These are phyloP conservation scores for Procavia capensis DNA, from an alignment of 2,113 vertebrate genomes.

Conservation along the genomic window DNA sequence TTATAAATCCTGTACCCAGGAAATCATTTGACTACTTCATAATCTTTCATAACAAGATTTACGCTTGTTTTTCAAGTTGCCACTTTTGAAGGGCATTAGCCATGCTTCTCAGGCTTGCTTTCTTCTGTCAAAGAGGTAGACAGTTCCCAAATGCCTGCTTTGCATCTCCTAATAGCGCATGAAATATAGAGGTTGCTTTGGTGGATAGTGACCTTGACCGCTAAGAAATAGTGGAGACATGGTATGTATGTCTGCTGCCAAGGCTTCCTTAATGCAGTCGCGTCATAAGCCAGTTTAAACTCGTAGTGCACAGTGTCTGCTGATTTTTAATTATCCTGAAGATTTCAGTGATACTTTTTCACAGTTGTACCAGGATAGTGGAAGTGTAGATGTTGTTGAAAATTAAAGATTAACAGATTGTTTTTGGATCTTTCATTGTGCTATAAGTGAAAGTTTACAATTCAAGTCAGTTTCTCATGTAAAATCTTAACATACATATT, in stretches of 20 bases:
- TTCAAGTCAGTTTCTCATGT: no score
- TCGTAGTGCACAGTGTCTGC: not conserved
- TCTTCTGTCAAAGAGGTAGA: not conserved
- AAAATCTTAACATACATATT: no score
- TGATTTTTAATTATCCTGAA: constrained; percentile 15
- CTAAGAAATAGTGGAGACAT: not conserved
- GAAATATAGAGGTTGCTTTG: not conserved
- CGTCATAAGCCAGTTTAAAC: not conserved
- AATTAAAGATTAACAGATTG: not conserved
- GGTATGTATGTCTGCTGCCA: not conserved
- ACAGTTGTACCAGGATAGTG: not conserved
- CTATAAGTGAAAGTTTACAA: no score
- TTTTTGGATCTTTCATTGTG: no score
- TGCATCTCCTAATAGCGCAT: not conserved
- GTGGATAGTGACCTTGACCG: not conserved
- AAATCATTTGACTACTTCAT: constrained; percentile 24
- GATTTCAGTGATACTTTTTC: not conserved
- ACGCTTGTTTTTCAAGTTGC: not conserved
- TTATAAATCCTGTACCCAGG: constrained; percentile 17
- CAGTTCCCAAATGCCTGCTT: not conserved
- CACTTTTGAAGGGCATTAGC: not conserved
- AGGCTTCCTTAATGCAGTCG: not conserved
- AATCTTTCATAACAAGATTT: not conserved
- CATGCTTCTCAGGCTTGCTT: constrained; percentile 25
- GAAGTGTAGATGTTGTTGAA: constrained; percentile 43